These are phyloP conservation scores for Hycleus cichorii DNA, from an alignment of 1,140 invertebrate genomes.

Conservation along the genomic window DNA sequence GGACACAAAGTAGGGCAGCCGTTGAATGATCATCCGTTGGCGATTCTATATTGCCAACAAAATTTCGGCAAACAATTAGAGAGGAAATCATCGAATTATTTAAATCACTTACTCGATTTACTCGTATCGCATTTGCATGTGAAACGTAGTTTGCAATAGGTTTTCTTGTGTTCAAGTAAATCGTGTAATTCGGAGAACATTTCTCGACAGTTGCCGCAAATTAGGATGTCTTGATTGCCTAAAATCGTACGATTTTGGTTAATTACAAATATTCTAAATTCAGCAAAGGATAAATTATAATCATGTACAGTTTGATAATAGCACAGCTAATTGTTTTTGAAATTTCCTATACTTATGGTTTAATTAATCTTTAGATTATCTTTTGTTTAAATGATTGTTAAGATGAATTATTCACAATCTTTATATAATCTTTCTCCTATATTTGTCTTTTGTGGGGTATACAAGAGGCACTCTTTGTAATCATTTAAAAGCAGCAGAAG, in stretches of 20 bases:
- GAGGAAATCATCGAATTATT: neutral
- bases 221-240: slow-evolving; percentile 81
- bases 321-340: too few species aligned
- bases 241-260: slow-evolving; percentile 22
- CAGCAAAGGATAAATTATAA: neutral
- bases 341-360: too few species aligned
- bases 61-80: neutral
- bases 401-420: neutral
- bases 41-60: slow-evolving; percentile 24
- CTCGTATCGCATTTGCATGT: slow-evolving; percentile 68
- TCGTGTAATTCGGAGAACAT: slow-evolving; percentile 75
- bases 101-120: slow-evolving; percentile 38
- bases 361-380: too few species aligned
- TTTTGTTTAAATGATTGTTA: neutral
- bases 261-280: neutral
- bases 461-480: neutral
- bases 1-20: slow-evolving; percentile 56
- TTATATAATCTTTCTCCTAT: neutral
- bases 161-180: slow-evolving; percentile 78
- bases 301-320: too few species aligned
- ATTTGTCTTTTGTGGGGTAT: slow-evolving; percentile 9
- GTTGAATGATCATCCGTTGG: slow-evolving; percentile 33
- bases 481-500: too few species aligned
- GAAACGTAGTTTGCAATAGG: slow-evolving; percentile 76
- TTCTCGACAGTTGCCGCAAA: slow-evolving; percentile 81